These are phyloP conservation scores for Pyrgilauda ruficollis DNA, from an alignment of 2,113 vertebrate genomes.

Conservation along the genomic window DNA sequence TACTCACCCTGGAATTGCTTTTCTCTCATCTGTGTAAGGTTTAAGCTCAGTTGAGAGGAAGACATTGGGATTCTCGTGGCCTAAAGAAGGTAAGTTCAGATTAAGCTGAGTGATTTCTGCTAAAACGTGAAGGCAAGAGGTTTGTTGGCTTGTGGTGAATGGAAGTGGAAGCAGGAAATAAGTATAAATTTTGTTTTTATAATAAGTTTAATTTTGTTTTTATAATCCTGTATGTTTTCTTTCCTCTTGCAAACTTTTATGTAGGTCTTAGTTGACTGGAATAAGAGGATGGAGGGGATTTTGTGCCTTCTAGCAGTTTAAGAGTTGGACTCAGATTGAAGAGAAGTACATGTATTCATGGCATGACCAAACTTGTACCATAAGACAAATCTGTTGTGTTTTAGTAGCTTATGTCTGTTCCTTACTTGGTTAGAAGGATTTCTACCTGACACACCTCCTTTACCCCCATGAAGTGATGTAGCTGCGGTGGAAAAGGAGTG, in stretches of 20 bases:
- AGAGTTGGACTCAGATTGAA: neutral
- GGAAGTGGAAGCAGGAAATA: neutral
- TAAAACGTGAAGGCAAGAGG: neutral
- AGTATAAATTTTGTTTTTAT: neutral
- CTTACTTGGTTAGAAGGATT: neutral
- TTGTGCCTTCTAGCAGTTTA: neutral
- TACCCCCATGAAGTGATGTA: neutral
- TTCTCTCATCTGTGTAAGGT: accelerated
- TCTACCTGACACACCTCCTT: neutral
- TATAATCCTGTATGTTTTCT: neutral
- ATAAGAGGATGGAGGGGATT: neutral
- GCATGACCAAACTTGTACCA: neutral
- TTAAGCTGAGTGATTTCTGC: neutral
- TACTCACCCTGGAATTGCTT: neutral
- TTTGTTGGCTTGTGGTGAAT: neutral
- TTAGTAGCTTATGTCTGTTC: neutral
- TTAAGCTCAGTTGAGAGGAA: neutral
- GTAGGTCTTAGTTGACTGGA: neutral
- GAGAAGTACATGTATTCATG: neutral
- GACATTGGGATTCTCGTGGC: accelerated
- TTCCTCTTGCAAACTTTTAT: neutral
- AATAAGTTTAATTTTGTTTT: neutral
- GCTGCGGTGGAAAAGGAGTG: neutral
- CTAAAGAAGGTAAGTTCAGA: neutral
- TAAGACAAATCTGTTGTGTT: neutral